phyloP scores from a whole-genome alignment of 2,113 vertebrate species.

The Bungarus multicinctus region DNA sequence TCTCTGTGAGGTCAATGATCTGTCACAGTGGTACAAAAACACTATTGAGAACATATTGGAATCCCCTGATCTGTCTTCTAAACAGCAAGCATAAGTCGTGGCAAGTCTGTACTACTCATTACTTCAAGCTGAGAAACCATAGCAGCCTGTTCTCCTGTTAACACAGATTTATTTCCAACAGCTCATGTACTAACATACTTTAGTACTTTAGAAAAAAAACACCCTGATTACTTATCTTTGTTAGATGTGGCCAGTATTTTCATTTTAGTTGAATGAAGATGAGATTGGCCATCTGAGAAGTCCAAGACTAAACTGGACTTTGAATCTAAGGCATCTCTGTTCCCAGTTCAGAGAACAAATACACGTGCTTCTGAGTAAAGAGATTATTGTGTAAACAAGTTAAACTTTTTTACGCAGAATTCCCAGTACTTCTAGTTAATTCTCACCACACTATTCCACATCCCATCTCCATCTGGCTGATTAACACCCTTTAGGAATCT shows the following conservation, averaged over 20 bases:
- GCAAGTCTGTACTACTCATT: constrained; percentile 9
- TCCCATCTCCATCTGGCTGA: neutral
- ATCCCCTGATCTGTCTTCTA: constrained; percentile 1
- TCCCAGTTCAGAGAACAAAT: neutral
- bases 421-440: constrained; percentile 23
- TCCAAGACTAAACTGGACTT: neutral
- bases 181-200: neutral
- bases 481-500: constrained; percentile 5
- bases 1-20: neutral
- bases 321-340: neutral
- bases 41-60: constrained; percentile 9
- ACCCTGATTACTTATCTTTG: neutral
- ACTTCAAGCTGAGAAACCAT: constrained; percentile 24
- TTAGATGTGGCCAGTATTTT: neutral
- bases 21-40: constrained; percentile 7
- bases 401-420: constrained; percentile 8
- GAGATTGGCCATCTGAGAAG: neutral
- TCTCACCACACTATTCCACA: neutral
- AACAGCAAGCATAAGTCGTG: neutral
- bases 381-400: constrained; percentile 1
- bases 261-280: neutral
- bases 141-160: neutral
- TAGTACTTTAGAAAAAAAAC: neutral
- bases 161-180: constrained; percentile 6
- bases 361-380: neutral